Base-by-base conservation (phyloP, 2,113 vertebrate species). In the Eulacestoma nigropectus region DNA sequence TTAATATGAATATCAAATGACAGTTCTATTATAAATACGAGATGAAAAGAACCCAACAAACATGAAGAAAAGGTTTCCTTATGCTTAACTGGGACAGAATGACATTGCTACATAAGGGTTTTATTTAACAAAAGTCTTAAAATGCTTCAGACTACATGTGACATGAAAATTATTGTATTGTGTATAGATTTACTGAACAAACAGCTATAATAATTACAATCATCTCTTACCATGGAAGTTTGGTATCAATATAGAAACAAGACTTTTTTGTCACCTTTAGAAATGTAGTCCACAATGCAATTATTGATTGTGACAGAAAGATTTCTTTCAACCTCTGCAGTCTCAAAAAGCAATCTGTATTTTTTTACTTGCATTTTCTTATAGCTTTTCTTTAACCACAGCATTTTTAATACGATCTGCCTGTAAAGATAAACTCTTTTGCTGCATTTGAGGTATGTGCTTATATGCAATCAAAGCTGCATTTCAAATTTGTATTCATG, bases 281-380 rank as follows among this genome's bases (percentile, higher is more conserved):
- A 90, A 87, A 37, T 59, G 25, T 13, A 77, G 46, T 65, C 47
- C 44, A 77, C 33, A 76, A 23, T 5, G 23, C 42, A 88, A 50
- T 80, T 88, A 73, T 37, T 59, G 50, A 89, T 32, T 49, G 88
- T 18, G 69, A 84, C 62, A 89, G 69, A 93, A 72, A 74, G 60
- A 90, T 68, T 94, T 95, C 50, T 96, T 85, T 84, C 52, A 87
- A 33, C 13, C 62, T 78, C 47, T 92, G 49, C 62, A 94, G 81
- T 68, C 55, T 77, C 35, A 92, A 89, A 95, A 94, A 91, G 14
- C 69, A 93, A 92, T 30, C 41, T 53, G 13, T 41, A 32, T 75
- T 75, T 84, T 93, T 95, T 85, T 20, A 57, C 49, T 65, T 79
- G 11, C 30, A 55, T 80, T 93, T 87, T 76, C 69, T 72, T 86